Base-by-base conservation (phyloP, 2,113 vertebrate species). In the Clinocottus analis region DNA sequence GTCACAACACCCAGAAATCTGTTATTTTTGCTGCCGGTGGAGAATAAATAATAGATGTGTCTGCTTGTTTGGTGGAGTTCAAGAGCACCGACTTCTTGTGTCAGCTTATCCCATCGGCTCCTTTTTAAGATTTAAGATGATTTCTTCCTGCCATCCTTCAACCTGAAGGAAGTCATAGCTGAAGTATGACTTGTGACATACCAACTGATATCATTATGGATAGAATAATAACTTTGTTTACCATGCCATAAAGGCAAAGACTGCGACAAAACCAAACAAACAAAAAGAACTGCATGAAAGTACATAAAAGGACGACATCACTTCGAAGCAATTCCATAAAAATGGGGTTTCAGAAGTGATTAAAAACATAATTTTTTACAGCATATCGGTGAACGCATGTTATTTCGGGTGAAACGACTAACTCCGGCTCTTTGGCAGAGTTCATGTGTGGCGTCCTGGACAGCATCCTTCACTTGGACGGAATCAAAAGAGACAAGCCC, bases 381-480 rank as follows among this genome's bases (percentile, higher is more conserved):
- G 29, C 2, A 39, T 12, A 27, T 23, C n/a, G 29, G 23, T 49
- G 17, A 33, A 39, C 43, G 31, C 53, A 3, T 43, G 56, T 58
- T 60, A 56, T 69, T 60, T 45, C 23, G 39, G 19, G 56, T 21
- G 2, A 59, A 51, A 58, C 23, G n/a, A 13, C 37, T 17, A 0
- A 19, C 23, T 17, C 27, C 21, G 37, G n/a, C n/a, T 23, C 45
- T 39, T 62, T 33, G 37, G 31, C 27, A 39, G 17, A n/a, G 58
- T 53, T 53, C 21, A 3, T 43, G 39, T 60, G 51, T 65, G 68
- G 51, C 62, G 72, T 65, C n/a, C 62, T 83, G 85, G 72, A 82
- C 75, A 79, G 47, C 43, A 31, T 58, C 65, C 6, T 49, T 55
- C 58, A 56, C 74, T 62, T 37, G 45, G 59, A 63, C 60, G 62